Evolutionary conservation across 2,113 vertebrate genomes (phyloP).

Genomic region (Willisornis vidua): DNA sequence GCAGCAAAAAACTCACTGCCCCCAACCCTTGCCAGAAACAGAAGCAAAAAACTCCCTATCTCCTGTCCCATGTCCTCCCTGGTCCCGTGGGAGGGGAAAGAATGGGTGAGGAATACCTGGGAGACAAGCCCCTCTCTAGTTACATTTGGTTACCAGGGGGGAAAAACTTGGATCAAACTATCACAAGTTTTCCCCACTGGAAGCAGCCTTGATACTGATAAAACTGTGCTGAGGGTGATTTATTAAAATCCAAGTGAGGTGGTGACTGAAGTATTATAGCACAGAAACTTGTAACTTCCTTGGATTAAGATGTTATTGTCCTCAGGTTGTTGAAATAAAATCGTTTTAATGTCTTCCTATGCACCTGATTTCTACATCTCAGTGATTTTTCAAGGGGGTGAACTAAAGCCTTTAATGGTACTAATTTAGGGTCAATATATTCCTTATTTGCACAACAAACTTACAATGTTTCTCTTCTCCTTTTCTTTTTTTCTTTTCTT

Average conservation of each 20-base stretch:
- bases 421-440: not conserved
- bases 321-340: not conserved
- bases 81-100: no score
- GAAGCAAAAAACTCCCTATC: no score
- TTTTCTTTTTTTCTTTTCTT: not conserved
- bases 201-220: not conserved
- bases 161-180: no score
- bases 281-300: not conserved
- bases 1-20: no score
- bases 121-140: no score
- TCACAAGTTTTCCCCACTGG: not conserved
- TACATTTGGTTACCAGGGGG: no score
- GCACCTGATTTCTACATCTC: fast-evolving
- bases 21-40: no score
- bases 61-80: no score
- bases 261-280: not conserved
- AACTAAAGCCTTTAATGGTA: not conserved
- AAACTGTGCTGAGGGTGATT: not conserved
- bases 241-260: not conserved
- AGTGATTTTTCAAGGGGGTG: not conserved
- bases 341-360: not conserved
- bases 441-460: not conserved
- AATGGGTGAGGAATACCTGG: no score
- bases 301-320: not conserved
- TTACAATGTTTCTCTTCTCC: not conserved